Evolutionary conservation across 2,888 invertebrate genomes (phyloP).

Genomic region (Protodeltote pygarga): DNA sequence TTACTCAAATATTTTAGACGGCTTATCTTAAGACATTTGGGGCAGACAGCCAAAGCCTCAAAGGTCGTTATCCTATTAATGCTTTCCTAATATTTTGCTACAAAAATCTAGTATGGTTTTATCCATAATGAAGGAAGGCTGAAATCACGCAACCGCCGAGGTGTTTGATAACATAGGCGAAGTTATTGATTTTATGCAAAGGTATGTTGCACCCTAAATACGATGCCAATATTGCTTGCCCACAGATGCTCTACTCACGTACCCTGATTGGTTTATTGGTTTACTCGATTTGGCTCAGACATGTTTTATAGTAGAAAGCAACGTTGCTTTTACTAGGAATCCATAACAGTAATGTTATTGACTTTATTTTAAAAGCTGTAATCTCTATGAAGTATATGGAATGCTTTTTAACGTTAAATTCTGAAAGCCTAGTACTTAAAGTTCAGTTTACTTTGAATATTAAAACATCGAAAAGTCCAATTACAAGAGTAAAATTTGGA

Average conservation of each 20-base stretch:
- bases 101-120: conserved; percentile 17
- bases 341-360: neutral
- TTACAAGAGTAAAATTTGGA: conserved; percentile 4
- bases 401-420: too few species aligned
- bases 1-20: conserved; percentile 1
- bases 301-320: neutral
- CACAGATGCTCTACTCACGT: conserved; percentile 8
- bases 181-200: conserved; percentile 51
- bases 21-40: neutral
- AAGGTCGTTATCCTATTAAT: conserved; percentile 20
- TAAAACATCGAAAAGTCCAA: neutral
- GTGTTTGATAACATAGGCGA: conserved; percentile 37
- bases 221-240: conserved; percentile 28
- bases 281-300: conserved; percentile 6
- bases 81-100: conserved; percentile 10
- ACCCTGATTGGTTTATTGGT: conserved; percentile 31
- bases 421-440: neutral
- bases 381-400: too few species aligned
- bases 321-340: neutral
- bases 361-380: too few species aligned
- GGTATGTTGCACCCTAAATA: conserved; percentile 44
- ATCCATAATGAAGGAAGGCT: conserved; percentile 15
- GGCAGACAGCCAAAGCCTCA: conserved; percentile 2
- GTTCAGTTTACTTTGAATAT: neutral
- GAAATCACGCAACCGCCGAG: conserved; percentile 34